Conservation (phyloP, 2,113 vertebrate species). For the Felis chaus region DNA sequence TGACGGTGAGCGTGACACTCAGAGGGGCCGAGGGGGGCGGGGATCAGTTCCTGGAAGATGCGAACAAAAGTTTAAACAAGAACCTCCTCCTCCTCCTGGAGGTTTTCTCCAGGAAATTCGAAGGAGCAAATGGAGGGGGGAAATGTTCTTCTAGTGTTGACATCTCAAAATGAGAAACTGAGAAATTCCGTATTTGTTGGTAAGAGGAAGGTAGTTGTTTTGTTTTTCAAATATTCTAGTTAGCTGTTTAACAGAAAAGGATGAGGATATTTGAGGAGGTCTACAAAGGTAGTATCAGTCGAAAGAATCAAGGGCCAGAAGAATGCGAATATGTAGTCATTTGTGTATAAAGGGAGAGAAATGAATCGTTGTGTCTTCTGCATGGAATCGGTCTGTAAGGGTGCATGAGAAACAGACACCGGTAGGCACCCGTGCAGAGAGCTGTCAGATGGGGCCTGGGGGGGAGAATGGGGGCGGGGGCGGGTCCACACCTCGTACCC, state of each 20-base stretch:
- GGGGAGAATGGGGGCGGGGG: fast-evolving
- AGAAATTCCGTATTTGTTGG: background rate
- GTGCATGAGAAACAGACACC: background rate
- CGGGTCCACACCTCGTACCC: background rate
- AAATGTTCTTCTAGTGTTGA: background rate
- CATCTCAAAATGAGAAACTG: background rate
- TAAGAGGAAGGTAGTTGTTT: background rate
- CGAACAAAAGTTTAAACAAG: background rate
- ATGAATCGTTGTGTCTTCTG: background rate
- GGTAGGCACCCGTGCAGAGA: background rate
- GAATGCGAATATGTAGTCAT: background rate
- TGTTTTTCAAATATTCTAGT: background rate
- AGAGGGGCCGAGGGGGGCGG: too few relatives aligned
- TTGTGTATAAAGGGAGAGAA: background rate
- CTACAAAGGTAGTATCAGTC: background rate
- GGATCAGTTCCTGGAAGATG: background rate
- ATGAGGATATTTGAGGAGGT: background rate
- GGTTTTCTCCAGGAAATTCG: background rate
- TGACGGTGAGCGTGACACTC: background rate
- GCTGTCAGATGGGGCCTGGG: fast-evolving
- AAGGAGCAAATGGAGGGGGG: background rate
- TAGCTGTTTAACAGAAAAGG: background rate
- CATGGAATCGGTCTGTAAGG: background rate
- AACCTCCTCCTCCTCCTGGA: background rate
- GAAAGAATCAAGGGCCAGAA: background rate